Evolutionary conservation across 2,113 vertebrate species (phyloP).

Genomic region (Solenodon paradoxus): DNA sequence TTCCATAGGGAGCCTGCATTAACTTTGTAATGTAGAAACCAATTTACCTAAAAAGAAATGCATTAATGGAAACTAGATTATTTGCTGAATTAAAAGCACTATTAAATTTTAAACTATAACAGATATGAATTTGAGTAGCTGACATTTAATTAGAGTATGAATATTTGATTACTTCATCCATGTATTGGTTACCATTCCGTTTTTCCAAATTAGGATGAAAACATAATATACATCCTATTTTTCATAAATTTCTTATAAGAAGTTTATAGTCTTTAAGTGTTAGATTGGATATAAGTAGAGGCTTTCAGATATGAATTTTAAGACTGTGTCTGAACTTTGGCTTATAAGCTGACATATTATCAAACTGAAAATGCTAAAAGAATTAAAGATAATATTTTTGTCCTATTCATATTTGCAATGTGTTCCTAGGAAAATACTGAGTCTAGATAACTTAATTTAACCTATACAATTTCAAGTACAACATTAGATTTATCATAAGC

Average conservation of each 20-base stretch:
- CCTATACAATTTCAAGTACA: not conserved
- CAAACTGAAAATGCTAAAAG: not conserved
- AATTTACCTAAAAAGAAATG: not conserved
- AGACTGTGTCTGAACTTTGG: not conserved
- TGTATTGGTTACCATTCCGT: not conserved
- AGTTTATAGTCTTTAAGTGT: not conserved
- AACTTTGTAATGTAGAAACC: not conserved
- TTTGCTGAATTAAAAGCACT: not conserved
- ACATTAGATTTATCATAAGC: not conserved
- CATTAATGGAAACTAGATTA: not conserved
- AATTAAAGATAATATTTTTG: not conserved
- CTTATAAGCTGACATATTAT: not conserved
- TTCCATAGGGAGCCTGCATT: not conserved
- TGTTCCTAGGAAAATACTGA: not conserved
- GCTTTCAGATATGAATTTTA: not conserved
- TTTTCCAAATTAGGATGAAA: not conserved
- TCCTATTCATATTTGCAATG: not conserved
- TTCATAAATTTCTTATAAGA: not conserved
- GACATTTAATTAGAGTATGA: not conserved
- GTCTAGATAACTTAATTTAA: not conserved
- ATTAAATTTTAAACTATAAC: not conserved
- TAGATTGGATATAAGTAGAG: not conserved
- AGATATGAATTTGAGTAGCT: not conserved
- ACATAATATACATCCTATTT: not conserved
- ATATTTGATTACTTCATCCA: not conserved